These are phyloP conservation scores for Loris lydekkerianus DNA, from an alignment of 2,797 vertebrate species.

Conservation along the genomic window DNA sequence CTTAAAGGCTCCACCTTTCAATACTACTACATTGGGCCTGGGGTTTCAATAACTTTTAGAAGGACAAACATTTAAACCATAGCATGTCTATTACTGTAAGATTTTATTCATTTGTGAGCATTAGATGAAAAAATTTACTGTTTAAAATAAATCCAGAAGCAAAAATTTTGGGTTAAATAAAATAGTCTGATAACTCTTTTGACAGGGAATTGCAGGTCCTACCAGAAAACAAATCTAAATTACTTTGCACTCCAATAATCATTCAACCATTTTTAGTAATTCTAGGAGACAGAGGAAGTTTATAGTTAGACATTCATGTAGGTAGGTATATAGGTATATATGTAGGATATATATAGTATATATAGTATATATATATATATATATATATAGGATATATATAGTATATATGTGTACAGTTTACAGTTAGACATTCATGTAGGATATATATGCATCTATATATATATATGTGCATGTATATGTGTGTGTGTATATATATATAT, in stretches of 20 bases:
- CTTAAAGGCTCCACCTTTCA: not conserved
- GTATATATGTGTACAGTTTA: too few species aligned
- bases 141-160: conserved; percentile 48
- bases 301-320: not conserved
- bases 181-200: not conserved
- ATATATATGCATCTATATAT: too few species aligned
- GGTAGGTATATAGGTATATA: too few species aligned
- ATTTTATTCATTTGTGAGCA: not conserved
- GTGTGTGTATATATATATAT: not conserved
- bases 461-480: too few species aligned
- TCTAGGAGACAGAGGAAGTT: not conserved
- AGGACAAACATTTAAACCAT: not conserved
- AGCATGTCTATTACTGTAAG: not conserved
- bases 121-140: conserved; percentile 20
- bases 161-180: conserved; percentile 40
- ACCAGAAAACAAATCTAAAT: conserved; percentile 33
- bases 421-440: too few species aligned
- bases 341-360: too few species aligned
- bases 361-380: not conserved
- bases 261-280: conserved; percentile 17
- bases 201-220: not conserved
- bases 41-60: not conserved
- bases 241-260: not conserved
- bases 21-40: not conserved
- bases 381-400: too few species aligned